phyloP scores from a whole-genome alignment of 2,888 invertebrate species.

The Lottia scabra region DNA sequence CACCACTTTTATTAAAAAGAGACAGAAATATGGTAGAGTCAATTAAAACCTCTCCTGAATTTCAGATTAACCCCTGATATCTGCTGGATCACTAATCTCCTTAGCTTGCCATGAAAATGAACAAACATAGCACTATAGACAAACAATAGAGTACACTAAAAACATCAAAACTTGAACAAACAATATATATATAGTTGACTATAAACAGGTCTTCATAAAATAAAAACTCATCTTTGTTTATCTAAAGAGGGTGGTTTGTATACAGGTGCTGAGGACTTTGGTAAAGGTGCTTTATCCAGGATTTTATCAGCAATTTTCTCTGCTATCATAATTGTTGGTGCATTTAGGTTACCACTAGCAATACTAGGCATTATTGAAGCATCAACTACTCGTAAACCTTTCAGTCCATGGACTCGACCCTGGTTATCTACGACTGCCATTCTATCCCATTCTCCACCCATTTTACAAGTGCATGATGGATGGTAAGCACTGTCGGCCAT shows the following conservation, averaged over 20 bases:
- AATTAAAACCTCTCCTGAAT: too few relatives aligned
- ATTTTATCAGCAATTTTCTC: slow-evolving; percentile 72
- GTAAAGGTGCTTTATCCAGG: slow-evolving; percentile 62
- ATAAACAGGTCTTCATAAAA: not conserved
- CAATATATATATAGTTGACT: too few relatives aligned
- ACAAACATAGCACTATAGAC: too few relatives aligned
- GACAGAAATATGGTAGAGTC: too few relatives aligned
- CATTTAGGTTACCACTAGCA: slow-evolving; percentile 80
- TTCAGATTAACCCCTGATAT: too few relatives aligned
- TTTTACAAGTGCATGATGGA: slow-evolving; percentile 82
- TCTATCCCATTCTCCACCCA: slow-evolving; percentile 73
- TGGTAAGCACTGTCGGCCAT: slow-evolving; percentile 78
- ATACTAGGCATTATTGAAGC: slow-evolving; percentile 85
- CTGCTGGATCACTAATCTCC: too few relatives aligned
- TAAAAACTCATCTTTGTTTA: slow-evolving; percentile 20
- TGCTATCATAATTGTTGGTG: slow-evolving; percentile 72
- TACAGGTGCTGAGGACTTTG: slow-evolving; percentile 61
- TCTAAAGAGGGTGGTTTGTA: slow-evolving; percentile 46
- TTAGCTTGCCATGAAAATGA: too few relatives aligned
- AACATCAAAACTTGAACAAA: too few relatives aligned
- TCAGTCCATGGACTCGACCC: slow-evolving; percentile 71
- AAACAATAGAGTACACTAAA: too few relatives aligned
- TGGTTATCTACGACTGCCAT: slow-evolving; percentile 79
- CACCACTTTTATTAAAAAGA: too few relatives aligned
- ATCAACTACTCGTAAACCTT: slow-evolving; percentile 81